These are phyloP conservation scores for Coptotermes formosanus DNA, from an alignment of 1,140 invertebrate species.

Conservation along the genomic window DNA sequence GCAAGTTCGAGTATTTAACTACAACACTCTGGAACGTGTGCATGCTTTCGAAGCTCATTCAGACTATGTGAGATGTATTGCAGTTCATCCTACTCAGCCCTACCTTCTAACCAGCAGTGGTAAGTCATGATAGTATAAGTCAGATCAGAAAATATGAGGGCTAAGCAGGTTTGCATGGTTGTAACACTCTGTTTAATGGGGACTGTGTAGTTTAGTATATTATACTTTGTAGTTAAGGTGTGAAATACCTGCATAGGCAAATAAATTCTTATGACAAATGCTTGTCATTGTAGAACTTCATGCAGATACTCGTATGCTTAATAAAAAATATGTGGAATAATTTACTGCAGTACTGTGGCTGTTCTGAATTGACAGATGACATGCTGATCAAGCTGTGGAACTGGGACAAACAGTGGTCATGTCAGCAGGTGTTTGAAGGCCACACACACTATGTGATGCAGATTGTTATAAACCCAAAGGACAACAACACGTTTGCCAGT, in stretches of 20 bases:
- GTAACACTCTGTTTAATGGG: background rate
- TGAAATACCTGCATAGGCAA: too few relatives aligned
- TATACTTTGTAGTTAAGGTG: too few relatives aligned
- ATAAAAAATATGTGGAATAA: too few relatives aligned
- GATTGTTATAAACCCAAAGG: constrained; percentile 99
- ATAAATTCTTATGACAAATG: too few relatives aligned
- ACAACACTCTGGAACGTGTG: constrained; percentile 95
- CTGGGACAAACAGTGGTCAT: constrained; percentile 97
- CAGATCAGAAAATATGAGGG: background rate
- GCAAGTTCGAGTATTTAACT: constrained; percentile 96
- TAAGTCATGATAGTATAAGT: constrained; percentile 50
- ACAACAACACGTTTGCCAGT: constrained; percentile 99
- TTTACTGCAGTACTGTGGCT: too few relatives aligned
- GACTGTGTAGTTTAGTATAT: too few relatives aligned
- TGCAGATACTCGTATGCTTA: too few relatives aligned
- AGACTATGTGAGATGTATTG: constrained; percentile 96
- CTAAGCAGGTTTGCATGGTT: background rate
- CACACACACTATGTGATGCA: constrained; percentile 99
- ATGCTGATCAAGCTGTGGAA: constrained; percentile 99
- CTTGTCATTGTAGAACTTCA: too few relatives aligned
- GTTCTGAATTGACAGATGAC: constrained; percentile 72
- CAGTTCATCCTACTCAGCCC: constrained; percentile 95
- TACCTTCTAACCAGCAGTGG: constrained; percentile 96
- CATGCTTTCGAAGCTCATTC: constrained; percentile 98
- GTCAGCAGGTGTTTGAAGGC: constrained; percentile 96